phyloP scores from a whole-genome alignment of 2,797 vertebrate species.

The Pelobates cultripes region DNA sequence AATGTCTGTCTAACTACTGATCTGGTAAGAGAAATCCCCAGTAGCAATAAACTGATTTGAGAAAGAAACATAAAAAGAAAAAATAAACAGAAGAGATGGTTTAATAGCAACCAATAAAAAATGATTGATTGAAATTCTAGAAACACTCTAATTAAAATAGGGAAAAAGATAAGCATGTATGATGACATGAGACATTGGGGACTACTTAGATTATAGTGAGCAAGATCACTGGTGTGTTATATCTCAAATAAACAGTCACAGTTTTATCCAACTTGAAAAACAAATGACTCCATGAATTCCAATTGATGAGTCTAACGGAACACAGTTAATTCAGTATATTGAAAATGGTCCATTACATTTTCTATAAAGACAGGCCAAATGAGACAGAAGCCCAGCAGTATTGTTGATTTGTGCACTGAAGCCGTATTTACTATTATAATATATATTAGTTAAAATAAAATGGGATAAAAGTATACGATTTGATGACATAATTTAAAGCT shows the following conservation, averaged over 20 bases:
- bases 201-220: conserved; percentile 27
- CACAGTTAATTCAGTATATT: neutral
- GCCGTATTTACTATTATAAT: neutral
- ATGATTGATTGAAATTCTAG: conserved; percentile 54
- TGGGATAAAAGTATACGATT: no score
- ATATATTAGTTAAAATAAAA: neutral
- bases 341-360: neutral
- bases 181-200: conserved; percentile 33
- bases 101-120: conserved; percentile 43
- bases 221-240: conserved; percentile 19
- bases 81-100: conserved; percentile 18
- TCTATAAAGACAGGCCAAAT: neutral
- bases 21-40: conserved; percentile 10
- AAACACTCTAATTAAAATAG: conserved; percentile 42
- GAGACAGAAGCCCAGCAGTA: neutral
- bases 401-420: neutral
- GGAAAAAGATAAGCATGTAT: conserved; percentile 41
- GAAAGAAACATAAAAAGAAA: conserved; percentile 22
- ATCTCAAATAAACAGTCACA: conserved; percentile 39
- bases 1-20: conserved; percentile 28
- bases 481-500: no score
- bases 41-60: conserved; percentile 32
- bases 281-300: conserved; percentile 18
- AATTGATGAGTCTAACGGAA: neutral
- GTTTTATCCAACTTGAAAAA: conserved; percentile 17